phyloP scores from a whole-genome alignment of 2,888 invertebrate species.

The Rhynchonema sp. region DNA sequence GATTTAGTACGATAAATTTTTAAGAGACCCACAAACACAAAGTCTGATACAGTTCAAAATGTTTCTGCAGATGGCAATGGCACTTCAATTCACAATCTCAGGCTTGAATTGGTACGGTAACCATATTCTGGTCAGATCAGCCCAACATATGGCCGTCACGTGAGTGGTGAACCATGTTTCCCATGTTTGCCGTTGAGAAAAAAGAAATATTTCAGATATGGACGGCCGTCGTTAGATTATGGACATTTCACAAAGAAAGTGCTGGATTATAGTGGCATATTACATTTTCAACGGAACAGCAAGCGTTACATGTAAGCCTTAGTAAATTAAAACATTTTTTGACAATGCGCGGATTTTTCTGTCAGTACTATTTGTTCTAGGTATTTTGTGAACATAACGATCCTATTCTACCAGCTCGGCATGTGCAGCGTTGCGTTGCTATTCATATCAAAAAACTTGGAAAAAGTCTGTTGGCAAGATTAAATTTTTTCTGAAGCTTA shows the following conservation, averaged over 20 bases:
- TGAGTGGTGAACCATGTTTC: constrained; percentile 7
- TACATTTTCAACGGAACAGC: constrained; percentile 19
- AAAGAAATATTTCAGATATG: constrained; percentile 19
- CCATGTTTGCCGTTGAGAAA: background rate
- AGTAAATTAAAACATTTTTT: background rate
- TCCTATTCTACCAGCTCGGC: constrained; percentile 26
- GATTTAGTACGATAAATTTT: constrained; percentile 1
- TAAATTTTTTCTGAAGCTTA: background rate
- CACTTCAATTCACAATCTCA: constrained; percentile 10
- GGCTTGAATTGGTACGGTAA: constrained; percentile 29
- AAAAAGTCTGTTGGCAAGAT: constrained; percentile 7
- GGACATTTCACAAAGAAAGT: constrained; percentile 28
- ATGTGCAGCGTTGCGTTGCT: constrained; percentile 27
- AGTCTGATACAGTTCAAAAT: background rate
- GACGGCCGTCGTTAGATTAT: constrained; percentile 21
- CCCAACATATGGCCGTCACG: constrained; percentile 25
- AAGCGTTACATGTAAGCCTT: constrained; percentile 19
- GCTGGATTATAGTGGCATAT: constrained; percentile 21
- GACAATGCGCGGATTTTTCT: too few relatives aligned
- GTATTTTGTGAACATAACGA: constrained; percentile 26
- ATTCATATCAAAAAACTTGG: constrained; percentile 26
- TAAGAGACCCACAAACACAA: background rate
- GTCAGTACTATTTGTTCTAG: too few relatives aligned
- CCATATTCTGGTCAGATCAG: constrained; percentile 22
- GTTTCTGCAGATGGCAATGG: background rate